These are phyloP conservation scores for Ifrita kowaldi DNA, from an alignment of 2,113 vertebrate species.

Conservation along the genomic window DNA sequence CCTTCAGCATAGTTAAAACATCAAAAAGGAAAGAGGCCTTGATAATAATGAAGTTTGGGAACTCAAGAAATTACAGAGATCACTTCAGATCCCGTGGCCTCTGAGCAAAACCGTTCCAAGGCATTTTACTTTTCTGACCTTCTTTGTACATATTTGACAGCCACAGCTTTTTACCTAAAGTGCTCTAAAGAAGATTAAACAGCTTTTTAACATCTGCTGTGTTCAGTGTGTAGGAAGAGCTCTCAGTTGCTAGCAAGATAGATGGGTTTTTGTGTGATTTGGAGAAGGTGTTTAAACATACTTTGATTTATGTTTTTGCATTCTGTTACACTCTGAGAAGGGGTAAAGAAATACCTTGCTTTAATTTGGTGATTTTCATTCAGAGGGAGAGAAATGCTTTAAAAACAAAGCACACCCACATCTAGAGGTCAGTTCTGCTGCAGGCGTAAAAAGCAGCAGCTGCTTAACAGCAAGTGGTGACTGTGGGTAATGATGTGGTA, in stretches of 20 bases:
- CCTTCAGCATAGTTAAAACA: not conserved
- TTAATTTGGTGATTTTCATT: slow-evolving; percentile 1
- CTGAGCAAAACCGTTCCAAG: slow-evolving; percentile 13
- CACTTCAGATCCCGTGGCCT: slow-evolving; percentile 5
- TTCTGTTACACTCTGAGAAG: not conserved
- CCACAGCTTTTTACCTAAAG: slow-evolving; percentile 25
- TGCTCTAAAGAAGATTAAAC: slow-evolving; percentile 46
- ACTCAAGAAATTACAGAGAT: slow-evolving; percentile 6
- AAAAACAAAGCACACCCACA: not conserved
- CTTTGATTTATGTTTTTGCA: not conserved
- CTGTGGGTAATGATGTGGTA: not conserved
- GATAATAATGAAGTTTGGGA: not conserved
- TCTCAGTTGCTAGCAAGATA: not conserved
- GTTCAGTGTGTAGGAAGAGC: slow-evolving; percentile 16
- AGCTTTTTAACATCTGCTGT: slow-evolving; percentile 45
- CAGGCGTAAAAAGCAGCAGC: not conserved
- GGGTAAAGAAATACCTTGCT: not conserved
- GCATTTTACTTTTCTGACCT: slow-evolving; percentile 33
- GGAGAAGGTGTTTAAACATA: slow-evolving; percentile 22
- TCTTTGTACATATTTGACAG: slow-evolving; percentile 37
- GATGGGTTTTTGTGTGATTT: not conserved
- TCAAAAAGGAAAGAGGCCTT: not conserved
- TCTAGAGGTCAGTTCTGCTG: slow-evolving; percentile 1
- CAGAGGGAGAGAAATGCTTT: not conserved
- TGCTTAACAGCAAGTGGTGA: not conserved